Conservation (phyloP, 2,113 vertebrate genomes). For the Hypomesus transpacificus region DNA sequence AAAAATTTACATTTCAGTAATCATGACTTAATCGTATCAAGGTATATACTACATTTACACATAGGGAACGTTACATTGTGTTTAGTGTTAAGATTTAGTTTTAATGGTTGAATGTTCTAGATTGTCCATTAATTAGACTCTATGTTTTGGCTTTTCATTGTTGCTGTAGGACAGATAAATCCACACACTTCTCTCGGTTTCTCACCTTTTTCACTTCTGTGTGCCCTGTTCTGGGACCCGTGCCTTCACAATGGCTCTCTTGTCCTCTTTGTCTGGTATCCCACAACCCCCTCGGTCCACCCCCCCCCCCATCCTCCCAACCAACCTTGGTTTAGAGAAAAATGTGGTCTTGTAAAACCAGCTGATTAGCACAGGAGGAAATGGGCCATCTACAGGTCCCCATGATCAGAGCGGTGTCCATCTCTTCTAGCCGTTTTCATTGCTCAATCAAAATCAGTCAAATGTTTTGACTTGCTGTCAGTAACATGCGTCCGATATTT, state of each 20-base stretch:
- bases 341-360: conserved; percentile 4
- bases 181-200: background rate
- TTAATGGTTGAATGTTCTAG: no score
- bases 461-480: conserved; percentile 1
- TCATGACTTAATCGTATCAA: no score
- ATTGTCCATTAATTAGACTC: no score
- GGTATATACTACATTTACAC: no score
- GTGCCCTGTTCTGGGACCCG: conserved; percentile 18
- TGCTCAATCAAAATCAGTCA: conserved; percentile 1
- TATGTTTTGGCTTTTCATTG: background rate
- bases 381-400: background rate
- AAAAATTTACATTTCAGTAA: no score
- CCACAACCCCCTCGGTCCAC: background rate
- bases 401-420: background rate
- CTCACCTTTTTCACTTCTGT: background rate
- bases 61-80: no score
- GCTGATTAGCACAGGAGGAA: conserved; percentile 23
- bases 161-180: background rate
- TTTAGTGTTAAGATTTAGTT: no score
- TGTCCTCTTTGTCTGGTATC: conserved; percentile 25
- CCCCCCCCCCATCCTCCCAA: background rate
- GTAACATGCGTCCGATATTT: conserved; percentile 21
- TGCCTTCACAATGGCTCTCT: conserved; percentile 43
- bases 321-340: conserved; percentile 27
- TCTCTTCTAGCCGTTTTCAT: background rate